Conservation (phyloP, 1,140 invertebrate species). For the Bicyclus anynana region DNA sequence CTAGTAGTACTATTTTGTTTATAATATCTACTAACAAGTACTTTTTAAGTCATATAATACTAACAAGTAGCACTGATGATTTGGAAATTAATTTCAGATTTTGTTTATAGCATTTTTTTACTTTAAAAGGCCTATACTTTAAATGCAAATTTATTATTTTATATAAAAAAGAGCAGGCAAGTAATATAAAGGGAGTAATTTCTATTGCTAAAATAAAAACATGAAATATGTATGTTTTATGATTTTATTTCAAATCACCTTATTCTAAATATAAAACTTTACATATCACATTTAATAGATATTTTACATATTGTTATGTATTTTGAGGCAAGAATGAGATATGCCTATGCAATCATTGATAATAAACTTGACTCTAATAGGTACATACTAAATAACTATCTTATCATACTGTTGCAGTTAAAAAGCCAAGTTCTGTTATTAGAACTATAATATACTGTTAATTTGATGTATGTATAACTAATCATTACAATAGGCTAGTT, state of each 20-base stretch:
- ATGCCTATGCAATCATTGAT: no score
- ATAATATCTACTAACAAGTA: slow-evolving; percentile 22
- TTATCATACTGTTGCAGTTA: no score
- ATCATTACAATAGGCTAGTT: no score
- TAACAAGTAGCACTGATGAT: slow-evolving; percentile 20
- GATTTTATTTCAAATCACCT: slow-evolving; percentile 34
- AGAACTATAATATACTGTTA: no score
- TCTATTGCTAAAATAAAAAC: slow-evolving; percentile 66
- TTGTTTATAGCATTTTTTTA: slow-evolving; percentile 26
- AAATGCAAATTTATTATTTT: slow-evolving; percentile 69
- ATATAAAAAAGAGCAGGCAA: slow-evolving; percentile 45
- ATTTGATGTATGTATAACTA: no score
- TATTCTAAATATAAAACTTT: neutral
- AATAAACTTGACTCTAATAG: no score
- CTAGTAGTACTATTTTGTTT: slow-evolving; percentile 49
- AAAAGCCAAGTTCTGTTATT: no score
- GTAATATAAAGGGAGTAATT: slow-evolving; percentile 53
- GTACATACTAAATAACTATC: no score
- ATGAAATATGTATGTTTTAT: slow-evolving; percentile 28
- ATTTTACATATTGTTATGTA: neutral
- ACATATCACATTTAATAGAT: neutral
- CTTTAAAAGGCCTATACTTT: slow-evolving; percentile 55
- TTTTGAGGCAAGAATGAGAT: no score
- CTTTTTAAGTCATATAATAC: slow-evolving; percentile 13
- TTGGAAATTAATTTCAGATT: slow-evolving; percentile 21